Conservation (phyloP, 2,797 vertebrate species). For the Gila robusta region DNA sequence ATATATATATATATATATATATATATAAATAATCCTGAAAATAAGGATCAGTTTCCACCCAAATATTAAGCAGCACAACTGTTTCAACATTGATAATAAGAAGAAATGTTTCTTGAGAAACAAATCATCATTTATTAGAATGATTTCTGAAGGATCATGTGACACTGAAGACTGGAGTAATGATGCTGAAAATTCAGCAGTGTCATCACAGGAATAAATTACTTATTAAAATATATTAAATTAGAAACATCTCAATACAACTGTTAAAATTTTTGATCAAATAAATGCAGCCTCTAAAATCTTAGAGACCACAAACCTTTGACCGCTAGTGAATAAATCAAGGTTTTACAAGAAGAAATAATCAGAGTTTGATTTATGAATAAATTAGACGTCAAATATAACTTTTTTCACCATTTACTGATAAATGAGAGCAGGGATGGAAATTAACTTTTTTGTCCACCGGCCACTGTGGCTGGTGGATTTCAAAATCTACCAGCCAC, state of each 20-base stretch:
- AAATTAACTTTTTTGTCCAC: no score
- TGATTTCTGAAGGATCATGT: background rate
- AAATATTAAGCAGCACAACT: background rate
- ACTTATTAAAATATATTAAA: background rate
- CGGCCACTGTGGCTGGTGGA: no score
- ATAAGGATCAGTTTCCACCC: background rate
- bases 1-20: no score
- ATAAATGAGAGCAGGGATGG: background rate
- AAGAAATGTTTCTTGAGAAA: no score
- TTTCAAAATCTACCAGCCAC: no score
- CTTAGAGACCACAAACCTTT: background rate
- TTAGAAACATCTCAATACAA: background rate
- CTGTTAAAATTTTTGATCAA: background rate
- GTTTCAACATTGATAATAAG: background rate
- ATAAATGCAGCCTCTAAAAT: background rate
- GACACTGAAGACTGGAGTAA: background rate
- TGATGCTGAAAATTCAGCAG: background rate
- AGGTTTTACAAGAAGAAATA: background rate
- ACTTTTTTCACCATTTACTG: background rate
- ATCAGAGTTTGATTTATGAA: background rate
- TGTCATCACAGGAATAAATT: background rate
- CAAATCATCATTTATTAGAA: background rate
- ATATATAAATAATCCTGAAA: background rate
- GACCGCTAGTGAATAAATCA: background rate
- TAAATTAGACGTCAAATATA: background rate